Evolutionary conservation across 2,797 vertebrate genomes (phyloP), one percentile per base, ranked within the genome.

Genomic region (Sparidentex hasta): DNA sequence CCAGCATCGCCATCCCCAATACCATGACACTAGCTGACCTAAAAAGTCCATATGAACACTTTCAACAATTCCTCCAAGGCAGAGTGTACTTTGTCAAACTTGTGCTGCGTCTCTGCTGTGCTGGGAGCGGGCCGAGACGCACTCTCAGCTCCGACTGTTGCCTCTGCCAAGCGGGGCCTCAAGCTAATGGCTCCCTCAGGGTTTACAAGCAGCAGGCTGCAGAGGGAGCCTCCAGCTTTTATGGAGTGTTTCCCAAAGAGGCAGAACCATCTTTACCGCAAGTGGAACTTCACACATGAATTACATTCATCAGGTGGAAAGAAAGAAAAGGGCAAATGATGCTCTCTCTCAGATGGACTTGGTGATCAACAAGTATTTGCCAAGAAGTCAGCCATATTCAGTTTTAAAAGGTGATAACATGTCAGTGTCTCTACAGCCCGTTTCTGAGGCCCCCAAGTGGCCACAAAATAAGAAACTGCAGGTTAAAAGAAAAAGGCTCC

Each of bases 221-320:
- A 65, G 66, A 80, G 55, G 82, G 69, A 91, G 86, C 82, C 79
- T 87, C 78, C 76, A 25, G 71, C 67, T 84, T 88, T 89, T 68
- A 84, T 82, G 68, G 73, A 84, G 81, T 46, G 38, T 65, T 82
- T 87, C 69, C 76, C 68, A 83, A 82, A 86, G 81, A 80, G 74
- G 67, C 46, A 79, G 71, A 83, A 67, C 51, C 27, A 20, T 52
- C 20, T 75, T 14, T 7, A 71, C 69, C 76, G 4, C 64, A 29
- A 38, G 23, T 2, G 27, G 74, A 61, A 81, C 71, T 76, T 65
- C 70, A 67, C 83, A 75, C 54, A 41, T 8, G 25, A 20, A 38
- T 43, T 25, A 9, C 3, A 50, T 63, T 48, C 25, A 50, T 38
- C 23, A 29, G 25, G 7, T 23, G 65, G 38, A 56, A 38, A 59